Evolutionary conservation across 53 echinoderm and acorn worm species (phyloP), one percentile per base, ranked within the genome.

Genomic region (Henricia sp.): DNA sequence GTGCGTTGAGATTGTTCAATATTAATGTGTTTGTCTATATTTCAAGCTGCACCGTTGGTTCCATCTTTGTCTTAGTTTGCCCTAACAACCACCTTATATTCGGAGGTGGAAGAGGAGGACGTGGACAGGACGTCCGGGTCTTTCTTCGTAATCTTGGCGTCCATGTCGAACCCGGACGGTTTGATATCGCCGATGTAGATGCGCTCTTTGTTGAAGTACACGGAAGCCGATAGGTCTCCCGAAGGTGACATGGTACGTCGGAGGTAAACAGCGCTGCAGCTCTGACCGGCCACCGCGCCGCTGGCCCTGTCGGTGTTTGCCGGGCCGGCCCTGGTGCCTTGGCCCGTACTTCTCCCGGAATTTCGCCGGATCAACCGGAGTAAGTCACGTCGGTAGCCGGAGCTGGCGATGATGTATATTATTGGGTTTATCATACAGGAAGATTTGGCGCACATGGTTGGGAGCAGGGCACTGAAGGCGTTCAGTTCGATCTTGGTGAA

Each of bases 371-470:
- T 5, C 71, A 50, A 10, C 50, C 25, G 24, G 20, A 30, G 29
- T 14, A 94, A 44, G 32, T 94, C 94, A 17, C 50, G 56, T 21
- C 94, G 65, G 63, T 88, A 94, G 28, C 74, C 73, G 44, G 91
- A 88, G 38, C 91, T 94, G 17, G 91, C 83, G 4, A 77, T 16
- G 19, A 91, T 44, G 46, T 85, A 89, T 6, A 94, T 65, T 28
- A 94, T 44, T 3, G 94, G 94, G 53, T 94, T 94, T 34, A 94
- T 58, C 94, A 89, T 89, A 37, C 91, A 91, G 20, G 94, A 94
- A 16, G 85, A 82, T 62, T 94, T 94, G 75, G 91, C 91, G 63
- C 88, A 89, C 85, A 94, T 88, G 11, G 94, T 94, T 1, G 94
- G 94, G 12, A 88, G 52, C 6, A 89, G 86, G 13, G 89, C 36